These are phyloP conservation scores for Tenebrio molitor DNA, from an alignment of 1,140 invertebrate genomes.

Conservation along the genomic window DNA sequence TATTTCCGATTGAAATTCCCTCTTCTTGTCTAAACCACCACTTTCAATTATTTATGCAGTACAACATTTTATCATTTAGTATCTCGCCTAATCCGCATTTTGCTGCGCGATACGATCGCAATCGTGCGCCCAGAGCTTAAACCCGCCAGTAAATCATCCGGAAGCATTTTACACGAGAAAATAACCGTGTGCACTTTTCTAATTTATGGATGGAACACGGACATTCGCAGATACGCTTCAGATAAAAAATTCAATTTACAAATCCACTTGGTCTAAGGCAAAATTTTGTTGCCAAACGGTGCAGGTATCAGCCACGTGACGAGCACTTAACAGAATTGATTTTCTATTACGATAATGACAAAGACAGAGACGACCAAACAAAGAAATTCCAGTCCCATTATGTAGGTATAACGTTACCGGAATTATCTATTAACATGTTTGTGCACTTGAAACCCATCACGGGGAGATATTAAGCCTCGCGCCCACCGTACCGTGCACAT, in stretches of 20 bases:
- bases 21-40: too few relatives aligned
- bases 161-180: too few relatives aligned
- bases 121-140: too few relatives aligned
- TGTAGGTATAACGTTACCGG: neutral
- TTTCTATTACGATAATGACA: constrained; percentile 2
- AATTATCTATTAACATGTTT: constrained; percentile 37
- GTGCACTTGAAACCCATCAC: constrained; percentile 11
- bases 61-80: too few relatives aligned
- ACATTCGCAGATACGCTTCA: constrained; percentile 18
- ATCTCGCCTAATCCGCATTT: too few relatives aligned
- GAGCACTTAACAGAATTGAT: constrained; percentile 23
- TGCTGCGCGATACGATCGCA: too few relatives aligned
- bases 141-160: too few relatives aligned
- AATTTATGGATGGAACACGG: neutral
- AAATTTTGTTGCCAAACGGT: neutral
- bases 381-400: neutral
- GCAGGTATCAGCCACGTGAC: constrained; percentile 4
- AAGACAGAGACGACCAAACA: neutral
- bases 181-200: too few relatives aligned
- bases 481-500: neutral
- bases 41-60: too few relatives aligned
- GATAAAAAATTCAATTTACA: constrained; percentile 40
- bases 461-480: neutral
- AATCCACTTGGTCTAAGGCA: neutral
- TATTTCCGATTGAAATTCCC: too few relatives aligned